These are phyloP conservation scores for Orientallactaga bullata DNA, from an alignment of 2,113 vertebrate species.

Conservation along the genomic window DNA sequence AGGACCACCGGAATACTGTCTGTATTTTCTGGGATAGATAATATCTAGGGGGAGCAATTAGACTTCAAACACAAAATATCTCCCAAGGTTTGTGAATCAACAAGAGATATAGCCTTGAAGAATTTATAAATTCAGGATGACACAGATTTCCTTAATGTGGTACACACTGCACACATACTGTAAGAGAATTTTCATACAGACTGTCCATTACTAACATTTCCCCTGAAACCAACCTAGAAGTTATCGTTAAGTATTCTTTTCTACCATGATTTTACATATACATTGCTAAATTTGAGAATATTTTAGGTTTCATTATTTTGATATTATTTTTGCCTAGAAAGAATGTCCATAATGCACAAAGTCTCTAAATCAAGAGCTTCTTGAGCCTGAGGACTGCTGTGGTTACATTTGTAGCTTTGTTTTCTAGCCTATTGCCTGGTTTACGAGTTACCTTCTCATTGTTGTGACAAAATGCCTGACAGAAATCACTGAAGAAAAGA, in stretches of 20 bases:
- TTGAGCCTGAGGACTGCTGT: neutral
- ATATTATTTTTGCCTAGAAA: constrained; percentile 32
- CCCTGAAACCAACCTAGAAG: constrained; percentile 29
- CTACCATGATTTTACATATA: constrained; percentile 27
- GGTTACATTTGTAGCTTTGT: constrained; percentile 28
- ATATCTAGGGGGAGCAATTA: neutral
- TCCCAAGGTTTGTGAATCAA: neutral
- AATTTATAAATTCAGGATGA: constrained; percentile 24
- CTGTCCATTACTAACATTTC: neutral
- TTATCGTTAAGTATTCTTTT: constrained; percentile 43
- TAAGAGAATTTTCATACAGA: constrained; percentile 7
- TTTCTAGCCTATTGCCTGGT: neutral
- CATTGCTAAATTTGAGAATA: constrained; percentile 44
- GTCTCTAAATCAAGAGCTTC: neutral
- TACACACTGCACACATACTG: neutral
- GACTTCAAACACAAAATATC: neutral
- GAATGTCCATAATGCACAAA: neutral
- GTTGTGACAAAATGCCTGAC: no score
- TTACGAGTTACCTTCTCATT: no score
- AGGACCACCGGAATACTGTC: neutral
- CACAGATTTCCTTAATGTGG: constrained; percentile 37
- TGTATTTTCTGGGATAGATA: neutral
- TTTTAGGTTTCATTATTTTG: constrained; percentile 28
- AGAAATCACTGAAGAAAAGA: no score
- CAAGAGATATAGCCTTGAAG: constrained; percentile 20